A percentile compares a stretch with the other conserved stretches of the same genome.
These are phyloP conservation scores for Phylloscopus trochiloides DNA, from an alignment of 2,113 vertebrate genomes.

Conservation along the genomic window DNA sequence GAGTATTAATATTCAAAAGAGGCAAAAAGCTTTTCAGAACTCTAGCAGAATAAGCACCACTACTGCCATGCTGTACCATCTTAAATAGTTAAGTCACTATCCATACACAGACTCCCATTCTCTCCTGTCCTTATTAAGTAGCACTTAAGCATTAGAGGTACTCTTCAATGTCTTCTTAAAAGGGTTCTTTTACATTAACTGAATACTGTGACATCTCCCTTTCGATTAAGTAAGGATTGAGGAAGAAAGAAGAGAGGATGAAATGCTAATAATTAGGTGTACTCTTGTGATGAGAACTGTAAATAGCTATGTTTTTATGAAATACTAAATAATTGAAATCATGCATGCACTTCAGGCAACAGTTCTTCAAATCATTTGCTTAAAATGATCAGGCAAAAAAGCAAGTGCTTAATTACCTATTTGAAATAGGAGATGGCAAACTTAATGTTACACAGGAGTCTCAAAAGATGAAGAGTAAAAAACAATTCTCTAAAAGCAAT, in stretches of 20 bases:
- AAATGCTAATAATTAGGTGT: background rate
- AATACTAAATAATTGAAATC: background rate
- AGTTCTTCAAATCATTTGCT: background rate
- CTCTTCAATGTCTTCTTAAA: background rate
- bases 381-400: background rate
- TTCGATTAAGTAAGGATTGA: background rate
- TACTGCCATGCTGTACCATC: background rate
- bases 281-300: background rate
- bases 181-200: background rate
- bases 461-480: background rate
- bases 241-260: background rate
- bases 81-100: background rate
- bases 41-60: background rate
- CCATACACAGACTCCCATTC: background rate
- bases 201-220: background rate
- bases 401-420: background rate
- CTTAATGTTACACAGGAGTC: background rate
- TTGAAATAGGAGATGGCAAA: background rate
- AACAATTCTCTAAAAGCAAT: background rate
- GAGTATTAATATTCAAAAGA: background rate
- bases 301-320: background rate
- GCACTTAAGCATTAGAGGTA: background rate
- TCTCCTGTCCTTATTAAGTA: background rate
- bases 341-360: background rate
- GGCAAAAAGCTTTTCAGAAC: background rate